Evolutionary conservation across 2,888 invertebrate genomes (phyloP).

Genomic region (Synergus gifuensis): DNA sequence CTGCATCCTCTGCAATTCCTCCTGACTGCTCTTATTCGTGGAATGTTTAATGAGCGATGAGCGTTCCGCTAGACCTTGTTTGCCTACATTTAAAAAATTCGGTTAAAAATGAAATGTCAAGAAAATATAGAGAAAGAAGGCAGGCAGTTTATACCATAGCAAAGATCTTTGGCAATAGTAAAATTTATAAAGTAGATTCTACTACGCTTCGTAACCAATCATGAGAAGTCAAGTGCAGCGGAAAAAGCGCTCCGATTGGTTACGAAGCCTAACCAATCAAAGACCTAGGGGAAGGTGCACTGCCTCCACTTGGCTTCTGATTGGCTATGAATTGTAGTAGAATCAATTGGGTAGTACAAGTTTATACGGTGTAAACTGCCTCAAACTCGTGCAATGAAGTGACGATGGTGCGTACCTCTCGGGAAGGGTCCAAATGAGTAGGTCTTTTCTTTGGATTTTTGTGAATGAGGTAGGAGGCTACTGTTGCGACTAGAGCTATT

Average conservation of each 20-base stretch:
- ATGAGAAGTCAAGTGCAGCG: no score
- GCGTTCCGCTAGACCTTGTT: conserved; percentile 91
- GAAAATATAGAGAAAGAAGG: not conserved
- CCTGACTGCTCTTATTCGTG: conserved; percentile 83
- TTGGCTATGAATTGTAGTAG: no score
- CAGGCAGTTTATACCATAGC: no score
- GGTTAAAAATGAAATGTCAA: conserved; percentile 45
- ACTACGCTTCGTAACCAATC: no score
- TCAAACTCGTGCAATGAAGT: conserved; percentile 19
- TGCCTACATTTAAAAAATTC: conserved; percentile 66
- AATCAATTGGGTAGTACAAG: no score
- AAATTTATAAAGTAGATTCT: no score
- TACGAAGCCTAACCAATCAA: no score
- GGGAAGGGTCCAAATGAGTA: conserved; percentile 88
- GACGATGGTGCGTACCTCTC: conserved; percentile 80
- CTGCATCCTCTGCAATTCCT: conserved; percentile 84
- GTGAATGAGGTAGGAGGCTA: conserved; percentile 76
- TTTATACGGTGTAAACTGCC: not conserved
- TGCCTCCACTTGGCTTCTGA: no score
- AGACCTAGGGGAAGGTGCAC: no score
- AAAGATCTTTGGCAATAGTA: no score
- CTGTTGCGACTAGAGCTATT: conserved; percentile 74
- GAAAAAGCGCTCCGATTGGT: no score
- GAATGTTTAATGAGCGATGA: conserved; percentile 93
- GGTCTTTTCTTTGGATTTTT: conserved; percentile 78